phyloP scores from a whole-genome alignment of 2,797 vertebrate genomes.

The Thalassophryne amazonica region DNA sequence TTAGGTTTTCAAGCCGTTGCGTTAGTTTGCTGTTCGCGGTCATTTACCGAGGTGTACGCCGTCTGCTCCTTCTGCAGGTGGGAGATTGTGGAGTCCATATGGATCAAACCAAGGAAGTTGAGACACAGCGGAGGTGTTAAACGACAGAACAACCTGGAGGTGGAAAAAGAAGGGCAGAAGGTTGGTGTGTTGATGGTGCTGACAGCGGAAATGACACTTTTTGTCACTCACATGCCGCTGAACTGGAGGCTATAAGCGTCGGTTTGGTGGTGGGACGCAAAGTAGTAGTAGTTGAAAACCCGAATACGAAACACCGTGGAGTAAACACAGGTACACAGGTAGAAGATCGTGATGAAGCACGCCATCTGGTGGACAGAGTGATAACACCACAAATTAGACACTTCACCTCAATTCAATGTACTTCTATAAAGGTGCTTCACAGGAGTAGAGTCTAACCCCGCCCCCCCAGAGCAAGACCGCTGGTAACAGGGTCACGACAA shows the following conservation, averaged over 20 bases:
- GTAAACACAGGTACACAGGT: constrained; percentile 95
- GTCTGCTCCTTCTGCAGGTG: constrained; percentile 88
- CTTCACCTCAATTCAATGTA: too few species aligned
- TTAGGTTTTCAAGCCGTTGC: background rate
- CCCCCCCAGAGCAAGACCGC: too few species aligned
- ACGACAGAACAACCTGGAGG: constrained; percentile 91
- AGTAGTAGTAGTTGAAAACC: constrained; percentile 97
- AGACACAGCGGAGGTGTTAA: constrained; percentile 96
- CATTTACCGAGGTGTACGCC: constrained; percentile 93
- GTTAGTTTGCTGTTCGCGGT: accelerated
- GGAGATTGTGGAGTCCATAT: constrained; percentile 96
- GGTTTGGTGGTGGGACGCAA: constrained; percentile 96
- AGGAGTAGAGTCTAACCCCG: too few species aligned
- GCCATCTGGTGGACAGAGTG: constrained; percentile 86
- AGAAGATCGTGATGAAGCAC: constrained; percentile 97
- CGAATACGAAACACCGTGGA: constrained; percentile 97
- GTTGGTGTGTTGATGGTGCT: background rate
- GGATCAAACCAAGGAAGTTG: constrained; percentile 95
- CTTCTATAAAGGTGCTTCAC: too few species aligned
- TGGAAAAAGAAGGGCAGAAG: background rate
- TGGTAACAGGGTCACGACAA: too few species aligned
- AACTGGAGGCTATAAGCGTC: constrained; percentile 98
- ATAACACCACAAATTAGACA: background rate
- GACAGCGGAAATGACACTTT: too few species aligned
- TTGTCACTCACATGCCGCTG: constrained; percentile 91